Base-by-base conservation (phyloP, 2,113 vertebrate species). In the Hucho hucho region DNA sequence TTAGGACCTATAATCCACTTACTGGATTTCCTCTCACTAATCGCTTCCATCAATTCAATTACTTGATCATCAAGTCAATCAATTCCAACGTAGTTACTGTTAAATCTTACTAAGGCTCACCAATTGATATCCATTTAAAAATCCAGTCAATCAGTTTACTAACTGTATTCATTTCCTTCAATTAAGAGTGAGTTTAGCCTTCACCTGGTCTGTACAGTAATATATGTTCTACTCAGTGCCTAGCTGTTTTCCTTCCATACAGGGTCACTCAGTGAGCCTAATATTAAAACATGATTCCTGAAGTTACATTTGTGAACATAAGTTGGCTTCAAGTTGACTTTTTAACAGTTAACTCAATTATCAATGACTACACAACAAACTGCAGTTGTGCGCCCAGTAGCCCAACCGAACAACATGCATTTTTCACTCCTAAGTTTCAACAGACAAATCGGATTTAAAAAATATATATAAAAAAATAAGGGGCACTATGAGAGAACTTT, bases 91-190 rank as follows among this genome's bases (percentile, higher is more conserved):
- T 70, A 37, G 72, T 74, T 77, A 75, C 73, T n/a, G 74, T 73
- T 84, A 75, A 87, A 80, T 82, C 78, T 73, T 49, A 28, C 32
- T 20, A 14, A 16, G 29, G 46, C 83, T 79, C 59, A 63, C 74
- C 77, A 82, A 83, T 81, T 88, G 75, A 53, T 87, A 83, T 90
- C 85, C 84, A 75, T 84, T 78, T 81, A 70, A 67, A 76, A 82
- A 84, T 89, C 86, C 77, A 83, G 79, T 86, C 79, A 24, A 28
- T 67, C 29, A 67, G 18, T 65, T 65, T 28, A 65, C 13, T 29
- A 26, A 28, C 12, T 64, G 64, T 26, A 65, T 65, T 65, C 7
- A 32, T 67, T 20, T 32, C 65, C 65, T 67, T 37, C 26, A 67
- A 28, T 67, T 20, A 37, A 37, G 20, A 43, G 29, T 37, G 65